These are phyloP conservation scores for Sitodiplosis mosellana DNA, from an alignment of 1,140 invertebrate genomes.

Conservation along the genomic window DNA sequence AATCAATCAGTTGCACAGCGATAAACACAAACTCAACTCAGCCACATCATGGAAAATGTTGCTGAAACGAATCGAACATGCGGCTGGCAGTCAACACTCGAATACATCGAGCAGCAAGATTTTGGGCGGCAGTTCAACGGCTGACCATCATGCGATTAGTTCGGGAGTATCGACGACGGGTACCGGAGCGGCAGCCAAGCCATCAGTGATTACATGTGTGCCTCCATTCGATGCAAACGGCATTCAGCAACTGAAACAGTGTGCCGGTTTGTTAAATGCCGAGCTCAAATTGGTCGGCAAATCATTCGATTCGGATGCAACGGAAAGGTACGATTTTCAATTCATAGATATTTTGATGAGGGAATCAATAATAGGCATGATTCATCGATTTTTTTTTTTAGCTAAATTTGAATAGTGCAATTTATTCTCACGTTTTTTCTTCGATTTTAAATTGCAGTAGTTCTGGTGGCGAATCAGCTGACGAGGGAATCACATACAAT, in stretches of 20 bases:
- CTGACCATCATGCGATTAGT: conserved; percentile 29
- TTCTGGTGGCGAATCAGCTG: conserved; percentile 83
- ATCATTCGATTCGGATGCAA: conserved; percentile 77
- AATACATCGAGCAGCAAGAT: conserved; percentile 33
- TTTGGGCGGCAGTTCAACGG: conserved; percentile 26
- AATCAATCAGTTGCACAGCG: conserved; percentile 7
- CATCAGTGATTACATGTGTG: not conserved
- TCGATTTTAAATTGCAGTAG: conserved; percentile 29
- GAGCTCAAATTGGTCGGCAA: conserved; percentile 51
- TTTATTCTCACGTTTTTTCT: too few species aligned
- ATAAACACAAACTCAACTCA: conserved; percentile 14
- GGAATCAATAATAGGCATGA: too few species aligned
- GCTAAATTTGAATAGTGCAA: too few species aligned
- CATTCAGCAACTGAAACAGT: conserved; percentile 36
- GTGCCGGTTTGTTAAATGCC: conserved; percentile 45
- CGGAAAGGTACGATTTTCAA: conserved; percentile 50
- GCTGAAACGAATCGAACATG: conserved; percentile 15
- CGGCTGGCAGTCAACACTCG: conserved; percentile 14
- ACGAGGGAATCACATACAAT: conserved; percentile 66
- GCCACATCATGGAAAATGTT: conserved; percentile 17
- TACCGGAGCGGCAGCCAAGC: conserved; percentile 14
- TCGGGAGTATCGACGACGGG: too few species aligned
- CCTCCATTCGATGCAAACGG: conserved; percentile 26
- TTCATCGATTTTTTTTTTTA: too few species aligned
- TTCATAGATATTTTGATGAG: too few species aligned